Evolutionary conservation across 2,888 invertebrate genomes (phyloP).

Genomic region (Drosophila flavopinicola): DNA sequence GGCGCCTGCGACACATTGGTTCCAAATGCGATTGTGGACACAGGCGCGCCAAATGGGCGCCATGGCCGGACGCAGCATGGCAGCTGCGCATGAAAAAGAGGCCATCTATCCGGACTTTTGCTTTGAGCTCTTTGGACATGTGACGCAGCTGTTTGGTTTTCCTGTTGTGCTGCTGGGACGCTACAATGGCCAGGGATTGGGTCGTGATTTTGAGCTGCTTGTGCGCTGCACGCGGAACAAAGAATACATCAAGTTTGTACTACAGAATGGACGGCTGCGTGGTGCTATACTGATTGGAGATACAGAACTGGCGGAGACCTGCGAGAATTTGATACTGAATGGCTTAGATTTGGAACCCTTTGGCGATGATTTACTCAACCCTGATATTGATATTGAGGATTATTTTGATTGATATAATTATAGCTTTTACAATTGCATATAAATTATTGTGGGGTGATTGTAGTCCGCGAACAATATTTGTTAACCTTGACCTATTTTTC

Average conservation of each 20-base stretch:
- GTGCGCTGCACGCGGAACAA: slow-evolving; percentile 91
- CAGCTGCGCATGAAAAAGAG: slow-evolving; percentile 86
- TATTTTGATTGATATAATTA: slow-evolving; percentile 93
- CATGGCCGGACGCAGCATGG: slow-evolving; percentile 96
- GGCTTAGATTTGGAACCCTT: slow-evolving; percentile 94
- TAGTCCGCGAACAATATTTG: too few species aligned
- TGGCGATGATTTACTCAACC: slow-evolving; percentile 97
- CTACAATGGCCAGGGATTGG: slow-evolving; percentile 96
- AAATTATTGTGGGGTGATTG: too few species aligned
- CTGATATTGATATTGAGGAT: slow-evolving; percentile 98
- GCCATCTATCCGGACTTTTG: slow-evolving; percentile 94
- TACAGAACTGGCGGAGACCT: slow-evolving; percentile 98
- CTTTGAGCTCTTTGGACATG: slow-evolving; percentile 98
- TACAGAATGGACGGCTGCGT: slow-evolving; percentile 92
- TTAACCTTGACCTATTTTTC: too few species aligned
- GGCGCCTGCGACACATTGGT: slow-evolving; percentile 92
- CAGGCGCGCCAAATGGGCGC: slow-evolving; percentile 99
- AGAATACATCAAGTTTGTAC: slow-evolving; percentile 94
- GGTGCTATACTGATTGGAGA: slow-evolving; percentile 98
- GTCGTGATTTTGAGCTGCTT: slow-evolving; percentile 91
- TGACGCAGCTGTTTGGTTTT: slow-evolving; percentile 96
- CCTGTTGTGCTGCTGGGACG: slow-evolving; percentile 96
- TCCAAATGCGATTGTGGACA: slow-evolving; percentile 98
- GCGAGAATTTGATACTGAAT: slow-evolving; percentile 98
- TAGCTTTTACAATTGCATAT: slow-evolving; percentile 9